Conservation (phyloP, 2,797 vertebrate genomes). For the Scolopax rusticola region DNA sequence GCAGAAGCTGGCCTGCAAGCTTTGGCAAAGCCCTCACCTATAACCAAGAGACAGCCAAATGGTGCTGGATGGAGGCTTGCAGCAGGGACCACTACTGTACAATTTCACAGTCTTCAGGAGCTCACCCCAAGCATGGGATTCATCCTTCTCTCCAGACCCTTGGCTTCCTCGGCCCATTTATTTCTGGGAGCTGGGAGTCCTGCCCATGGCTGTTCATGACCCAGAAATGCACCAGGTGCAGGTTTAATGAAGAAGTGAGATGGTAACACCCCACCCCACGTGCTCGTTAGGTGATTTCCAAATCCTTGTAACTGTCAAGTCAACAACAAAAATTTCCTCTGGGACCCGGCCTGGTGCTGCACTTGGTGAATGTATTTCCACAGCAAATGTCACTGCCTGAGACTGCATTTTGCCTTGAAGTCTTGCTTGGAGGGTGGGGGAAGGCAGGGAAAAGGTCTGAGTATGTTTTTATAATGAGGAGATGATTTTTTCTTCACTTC, state of each 20-base stretch:
- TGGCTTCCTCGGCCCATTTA: background rate
- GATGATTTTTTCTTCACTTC: background rate
- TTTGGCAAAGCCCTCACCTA: background rate
- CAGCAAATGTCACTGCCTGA: background rate
- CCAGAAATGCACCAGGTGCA: background rate
- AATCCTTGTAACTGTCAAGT: background rate
- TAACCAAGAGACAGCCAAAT: fast-evolving
- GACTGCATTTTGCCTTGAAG: background rate
- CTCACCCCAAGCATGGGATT: background rate
- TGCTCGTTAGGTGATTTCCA: background rate
- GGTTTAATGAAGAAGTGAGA: background rate
- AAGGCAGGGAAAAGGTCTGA: background rate
- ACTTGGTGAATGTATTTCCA: background rate
- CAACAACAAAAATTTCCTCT: background rate
- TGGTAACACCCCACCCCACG: background rate
- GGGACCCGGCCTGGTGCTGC: background rate
- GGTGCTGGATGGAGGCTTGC: fast-evolving
- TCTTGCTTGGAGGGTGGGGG: background rate
- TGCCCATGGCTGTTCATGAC: background rate
- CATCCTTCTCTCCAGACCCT: background rate
- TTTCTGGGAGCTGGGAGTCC: background rate
- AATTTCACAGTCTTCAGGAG: background rate
- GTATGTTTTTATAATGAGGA: background rate
- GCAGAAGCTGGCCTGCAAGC: background rate
- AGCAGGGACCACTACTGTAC: background rate